Evolutionary conservation across 2,797 vertebrate genomes (phyloP), one percentile per base, ranked within the genome.

Genomic region (Coluber constrictor): DNA sequence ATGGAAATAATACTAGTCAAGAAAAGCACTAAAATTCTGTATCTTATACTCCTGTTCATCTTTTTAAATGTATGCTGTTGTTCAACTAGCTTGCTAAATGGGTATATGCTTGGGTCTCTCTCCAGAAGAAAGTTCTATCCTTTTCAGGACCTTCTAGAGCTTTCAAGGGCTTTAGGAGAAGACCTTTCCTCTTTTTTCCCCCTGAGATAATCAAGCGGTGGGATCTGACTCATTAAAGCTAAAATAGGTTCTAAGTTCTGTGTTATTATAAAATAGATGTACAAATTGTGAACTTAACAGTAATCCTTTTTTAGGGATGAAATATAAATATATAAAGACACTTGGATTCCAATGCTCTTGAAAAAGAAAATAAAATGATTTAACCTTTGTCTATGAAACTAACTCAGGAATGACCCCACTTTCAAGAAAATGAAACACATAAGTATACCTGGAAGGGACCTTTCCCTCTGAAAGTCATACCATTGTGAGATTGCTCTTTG

Each of bases 401-500:
- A 83, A 94, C 74, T 83, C 74, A 83, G 60, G 37, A 27, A 88
- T 54, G 86, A 55, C 32, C 59, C 6, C 37, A 90, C 0, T 3
- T 43, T 92, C 92, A 92, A 87, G 94, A 83, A 94, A 93, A 95
- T 43, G 63, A 57, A 91, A 59, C 18, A 47, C 25, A n/a, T 12
- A 18, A 18, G 25, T 66, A 56, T 90, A 95, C 95, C 63, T 57
- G 93, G 93, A 92, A 91, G 94, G 94, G 96, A 92, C 95, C 88
- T 93, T 56, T 91, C 93, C 60, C 91, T 95, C 60, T 16, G 66
- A 96, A 83, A 95, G 95, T 92, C 32, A 92, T 94, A 90, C 93
- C 90, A 37, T 54, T 96, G 93, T 95, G 95, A 97, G 95, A 96
- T 96, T 94, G 95, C 93, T 96, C 89, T 92, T 88, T 95, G 95